These are phyloP conservation scores for Lophius americanus DNA, from an alignment of 2,797 vertebrate species.

Conservation along the genomic window DNA sequence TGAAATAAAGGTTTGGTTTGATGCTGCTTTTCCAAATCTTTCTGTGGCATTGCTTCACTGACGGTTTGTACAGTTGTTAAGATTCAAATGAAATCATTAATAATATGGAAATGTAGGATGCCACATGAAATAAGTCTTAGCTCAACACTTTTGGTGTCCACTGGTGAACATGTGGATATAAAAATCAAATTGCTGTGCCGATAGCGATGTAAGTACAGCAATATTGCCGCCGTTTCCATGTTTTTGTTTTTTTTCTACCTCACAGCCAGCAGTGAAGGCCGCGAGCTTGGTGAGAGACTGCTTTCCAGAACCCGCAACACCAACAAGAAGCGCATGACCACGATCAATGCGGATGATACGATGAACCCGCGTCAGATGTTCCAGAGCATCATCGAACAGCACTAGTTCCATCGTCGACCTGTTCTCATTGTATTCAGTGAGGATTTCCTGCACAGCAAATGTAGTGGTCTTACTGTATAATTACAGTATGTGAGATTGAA, in stretches of 20 bases:
- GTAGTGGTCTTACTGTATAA: constrained; percentile 4
- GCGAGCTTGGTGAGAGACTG: constrained; percentile 93
- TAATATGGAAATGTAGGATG: neutral
- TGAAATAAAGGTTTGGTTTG: neutral
- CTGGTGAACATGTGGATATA: neutral
- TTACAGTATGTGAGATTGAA: neutral
- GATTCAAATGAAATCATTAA: too few species aligned
- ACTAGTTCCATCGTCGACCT: constrained; percentile 91
- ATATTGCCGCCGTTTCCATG: neutral
- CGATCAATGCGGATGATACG: constrained; percentile 91
- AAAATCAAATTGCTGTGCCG: neutral
- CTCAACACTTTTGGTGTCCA: neutral
- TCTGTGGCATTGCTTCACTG: neutral
- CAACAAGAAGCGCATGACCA: constrained; percentile 92
- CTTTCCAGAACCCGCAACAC: constrained; percentile 93
- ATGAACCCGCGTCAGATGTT: constrained; percentile 91
- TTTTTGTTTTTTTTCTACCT: constrained; percentile 78
- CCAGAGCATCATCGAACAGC: constrained; percentile 94
- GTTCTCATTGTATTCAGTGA: constrained; percentile 93
- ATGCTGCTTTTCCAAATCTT: neutral
- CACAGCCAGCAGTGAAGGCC: constrained; percentile 89
- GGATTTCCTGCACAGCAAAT: constrained; percentile 85
- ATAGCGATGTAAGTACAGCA: too few species aligned
- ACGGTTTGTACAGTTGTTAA: neutral
- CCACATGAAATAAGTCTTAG: neutral